Evolutionary conservation across 1,140 invertebrate species (phyloP).

Genomic region (Halesus radiatus): DNA sequence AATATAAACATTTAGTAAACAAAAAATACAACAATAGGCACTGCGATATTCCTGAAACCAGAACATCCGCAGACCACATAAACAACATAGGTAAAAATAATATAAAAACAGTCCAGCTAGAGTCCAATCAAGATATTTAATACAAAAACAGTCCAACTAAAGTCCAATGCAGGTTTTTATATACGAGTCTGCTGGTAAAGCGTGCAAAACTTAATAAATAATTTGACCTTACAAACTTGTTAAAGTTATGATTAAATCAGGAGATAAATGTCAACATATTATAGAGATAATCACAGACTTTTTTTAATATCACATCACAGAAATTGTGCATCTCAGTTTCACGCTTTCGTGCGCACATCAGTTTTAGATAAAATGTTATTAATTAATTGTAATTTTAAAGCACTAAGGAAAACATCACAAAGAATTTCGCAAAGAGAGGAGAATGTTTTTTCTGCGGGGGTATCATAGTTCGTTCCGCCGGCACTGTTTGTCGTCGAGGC

Average conservation of each 20-base stretch:
- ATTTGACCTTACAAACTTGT: neutral
- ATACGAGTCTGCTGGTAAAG: neutral
- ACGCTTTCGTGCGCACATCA: neutral
- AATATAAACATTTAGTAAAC: constrained; percentile 65
- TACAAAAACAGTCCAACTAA: neutral
- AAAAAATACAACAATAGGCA: constrained; percentile 51
- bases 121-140: neutral
- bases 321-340: neutral
- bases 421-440: neutral
- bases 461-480: constrained; percentile 5
- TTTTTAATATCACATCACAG: constrained; percentile 3
- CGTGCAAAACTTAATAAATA: constrained; percentile 2
- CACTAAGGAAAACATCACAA: constrained; percentile 23
- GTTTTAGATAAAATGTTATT: neutral
- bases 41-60: constrained; percentile 46
- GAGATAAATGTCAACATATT: neutral
- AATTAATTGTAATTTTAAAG: neutral
- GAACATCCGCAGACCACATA: constrained; percentile 40
- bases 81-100: constrained; percentile 19
- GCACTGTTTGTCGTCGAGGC: constrained; percentile 9
- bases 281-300: neutral
- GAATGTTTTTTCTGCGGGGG: neutral
- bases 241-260: neutral
- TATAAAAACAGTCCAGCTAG: neutral
- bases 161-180: neutral